phyloP scores from a whole-genome alignment of 92 coral and sea anemone species.

The Zoanthus sociatus region DNA sequence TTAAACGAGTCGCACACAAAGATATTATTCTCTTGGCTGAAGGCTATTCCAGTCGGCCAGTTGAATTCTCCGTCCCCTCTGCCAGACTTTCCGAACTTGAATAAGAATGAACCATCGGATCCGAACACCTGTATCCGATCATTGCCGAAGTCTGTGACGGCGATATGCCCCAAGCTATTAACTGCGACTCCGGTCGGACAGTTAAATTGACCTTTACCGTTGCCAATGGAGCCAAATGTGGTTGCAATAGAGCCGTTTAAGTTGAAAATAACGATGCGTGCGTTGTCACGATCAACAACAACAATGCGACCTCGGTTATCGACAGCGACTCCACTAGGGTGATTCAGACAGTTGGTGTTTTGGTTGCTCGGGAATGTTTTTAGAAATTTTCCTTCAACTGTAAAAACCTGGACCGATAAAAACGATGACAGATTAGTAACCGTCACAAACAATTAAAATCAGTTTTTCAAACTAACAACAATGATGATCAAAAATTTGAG shows the following conservation, averaged over 20 bases:
- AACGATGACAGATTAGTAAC: neutral
- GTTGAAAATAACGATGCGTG: constrained; percentile 84
- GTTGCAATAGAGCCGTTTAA: constrained; percentile 66
- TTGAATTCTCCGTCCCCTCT: constrained; percentile 85
- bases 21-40: constrained; percentile 78
- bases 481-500: too few species aligned
- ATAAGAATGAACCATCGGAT: constrained; percentile 78
- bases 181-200: constrained; percentile 89
- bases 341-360: constrained; percentile 66
- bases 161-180: constrained; percentile 83
- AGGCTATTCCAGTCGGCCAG: constrained; percentile 97
- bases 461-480: too few species aligned
- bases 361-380: constrained; percentile 65
- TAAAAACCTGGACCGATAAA: constrained; percentile 70
- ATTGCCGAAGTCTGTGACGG: constrained; percentile 95
- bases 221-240: constrained; percentile 92
- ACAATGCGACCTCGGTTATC: constrained; percentile 78
- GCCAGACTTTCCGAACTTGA: constrained; percentile 90
- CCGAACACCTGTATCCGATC: constrained; percentile 95
- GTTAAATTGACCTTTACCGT: constrained; percentile 88
- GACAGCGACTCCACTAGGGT: constrained; percentile 90
- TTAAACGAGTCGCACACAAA: constrained; percentile 96
- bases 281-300: constrained; percentile 91
- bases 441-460: too few species aligned
- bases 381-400: constrained; percentile 73